Conservation (phyloP, 35 echinoderm and acorn worm species). For the Heliocidaris tuberculata region DNA sequence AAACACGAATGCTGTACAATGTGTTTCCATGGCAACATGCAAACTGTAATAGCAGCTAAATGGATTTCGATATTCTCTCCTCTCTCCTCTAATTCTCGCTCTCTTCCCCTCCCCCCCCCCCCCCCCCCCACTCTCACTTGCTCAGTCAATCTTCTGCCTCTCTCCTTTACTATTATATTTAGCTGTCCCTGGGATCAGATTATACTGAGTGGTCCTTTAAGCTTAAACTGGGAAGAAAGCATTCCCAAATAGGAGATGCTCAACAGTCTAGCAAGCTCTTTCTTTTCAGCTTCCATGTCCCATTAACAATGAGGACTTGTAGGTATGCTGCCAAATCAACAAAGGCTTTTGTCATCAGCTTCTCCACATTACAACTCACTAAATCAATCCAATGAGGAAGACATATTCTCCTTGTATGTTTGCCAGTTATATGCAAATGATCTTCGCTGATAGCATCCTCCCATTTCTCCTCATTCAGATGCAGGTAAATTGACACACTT, state of each 20-base stretch:
- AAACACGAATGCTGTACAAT: neutral
- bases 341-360: neutral
- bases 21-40: neutral
- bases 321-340: constrained; percentile 8
- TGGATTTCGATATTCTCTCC: neutral
- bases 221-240: neutral
- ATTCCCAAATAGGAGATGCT: neutral
- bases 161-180: neutral
- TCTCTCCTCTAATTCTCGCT: neutral
- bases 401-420: neutral
- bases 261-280: neutral
- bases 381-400: constrained; percentile 14
- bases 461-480: neutral
- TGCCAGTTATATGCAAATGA: constrained; percentile 33
- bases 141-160: neutral
- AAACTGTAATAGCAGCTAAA: neutral
- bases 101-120: neutral
- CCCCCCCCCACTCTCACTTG: neutral
- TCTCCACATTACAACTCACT: neutral
- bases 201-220: constrained; percentile 4
- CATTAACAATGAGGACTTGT: neutral
- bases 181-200: neutral
- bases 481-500: neutral
- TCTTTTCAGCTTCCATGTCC: neutral
- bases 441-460: neutral